Conservation (phyloP, 1,140 invertebrate species). For the Tigriopus japonicus region DNA sequence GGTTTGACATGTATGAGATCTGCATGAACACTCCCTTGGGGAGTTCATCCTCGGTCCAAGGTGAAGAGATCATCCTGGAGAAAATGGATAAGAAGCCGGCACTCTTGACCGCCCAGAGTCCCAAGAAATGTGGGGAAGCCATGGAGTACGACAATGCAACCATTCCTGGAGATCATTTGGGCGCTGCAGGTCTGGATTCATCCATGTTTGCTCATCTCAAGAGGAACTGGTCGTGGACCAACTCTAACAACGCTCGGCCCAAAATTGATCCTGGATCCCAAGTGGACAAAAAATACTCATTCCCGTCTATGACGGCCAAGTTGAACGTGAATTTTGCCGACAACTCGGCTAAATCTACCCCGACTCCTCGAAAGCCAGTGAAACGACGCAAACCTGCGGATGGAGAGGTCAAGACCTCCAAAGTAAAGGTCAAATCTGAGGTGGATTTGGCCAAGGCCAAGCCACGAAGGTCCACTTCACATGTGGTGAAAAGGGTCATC, state of each 20-base stretch:
- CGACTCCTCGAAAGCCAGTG: neutral
- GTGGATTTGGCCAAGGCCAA: neutral
- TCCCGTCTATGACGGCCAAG: neutral
- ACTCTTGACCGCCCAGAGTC: slow-evolving; percentile 28
- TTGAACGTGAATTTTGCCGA: neutral
- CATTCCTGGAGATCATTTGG: slow-evolving; percentile 47
- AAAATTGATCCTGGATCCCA: too few relatives aligned
- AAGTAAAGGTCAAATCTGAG: neutral
- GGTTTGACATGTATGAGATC: slow-evolving; percentile 40
- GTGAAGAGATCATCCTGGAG: slow-evolving; percentile 33
- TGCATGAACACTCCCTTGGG: slow-evolving; percentile 45
- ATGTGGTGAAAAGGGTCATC: neutral
- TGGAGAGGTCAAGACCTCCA: neutral
- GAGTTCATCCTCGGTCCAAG: slow-evolving; percentile 23
- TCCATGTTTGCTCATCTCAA: slow-evolving; percentile 33
- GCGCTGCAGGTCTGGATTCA: slow-evolving; percentile 38
- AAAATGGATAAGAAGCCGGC: slow-evolving; percentile 31
- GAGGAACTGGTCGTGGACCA: slow-evolving; percentile 41
- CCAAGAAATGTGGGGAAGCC: slow-evolving; percentile 29
- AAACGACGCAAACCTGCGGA: neutral
- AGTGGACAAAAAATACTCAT: neutral
- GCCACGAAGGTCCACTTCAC: neutral
- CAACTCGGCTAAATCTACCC: too few relatives aligned
- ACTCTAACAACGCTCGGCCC: neutral
- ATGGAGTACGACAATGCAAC: slow-evolving; percentile 31